These are phyloP conservation scores for Eriocheir sinensis DNA, from an alignment of 1,140 invertebrate species.

Conservation along the genomic window DNA sequence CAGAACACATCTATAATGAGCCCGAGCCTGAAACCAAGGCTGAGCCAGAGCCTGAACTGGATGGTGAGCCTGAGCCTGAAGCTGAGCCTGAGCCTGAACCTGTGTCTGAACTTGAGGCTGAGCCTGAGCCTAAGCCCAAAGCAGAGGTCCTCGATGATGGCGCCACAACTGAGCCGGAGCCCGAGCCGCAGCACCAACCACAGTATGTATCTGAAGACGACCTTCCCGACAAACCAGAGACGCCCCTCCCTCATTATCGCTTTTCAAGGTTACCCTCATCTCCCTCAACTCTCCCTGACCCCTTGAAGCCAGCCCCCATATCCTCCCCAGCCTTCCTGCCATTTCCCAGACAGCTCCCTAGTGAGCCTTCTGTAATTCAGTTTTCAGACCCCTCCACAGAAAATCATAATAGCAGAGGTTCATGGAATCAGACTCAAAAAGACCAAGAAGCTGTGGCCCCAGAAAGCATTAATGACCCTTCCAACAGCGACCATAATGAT, in stretches of 20 bases:
- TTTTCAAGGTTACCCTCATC: neutral
- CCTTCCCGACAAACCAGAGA: constrained; percentile 8
- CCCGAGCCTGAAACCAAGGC: constrained; percentile 1
- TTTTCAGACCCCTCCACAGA: neutral
- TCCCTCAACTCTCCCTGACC: neutral
- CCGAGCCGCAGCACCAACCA: neutral
- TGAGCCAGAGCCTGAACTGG: constrained; percentile 39
- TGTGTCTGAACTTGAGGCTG: constrained; percentile 34
- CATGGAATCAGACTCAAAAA: neutral
- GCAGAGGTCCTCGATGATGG: constrained; percentile 18
- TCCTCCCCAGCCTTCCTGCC: neutral
- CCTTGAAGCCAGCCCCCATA: neutral
- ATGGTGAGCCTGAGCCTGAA: neutral
- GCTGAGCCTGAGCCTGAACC: neutral
- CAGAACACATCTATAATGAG: neutral
- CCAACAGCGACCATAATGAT: neutral
- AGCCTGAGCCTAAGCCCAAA: constrained; percentile 13
- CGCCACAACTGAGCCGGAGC: neutral
- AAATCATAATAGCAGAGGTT: neutral
- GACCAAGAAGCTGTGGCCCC: neutral
- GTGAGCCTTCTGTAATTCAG: neutral
- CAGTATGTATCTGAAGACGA: constrained; percentile 59
- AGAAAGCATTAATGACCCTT: neutral
- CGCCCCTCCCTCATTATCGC: neutral
- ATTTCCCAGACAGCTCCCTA: neutral